These are phyloP conservation scores for Drosophila subquinaria DNA, from an alignment of 2,888 invertebrate genomes.

Conservation along the genomic window DNA sequence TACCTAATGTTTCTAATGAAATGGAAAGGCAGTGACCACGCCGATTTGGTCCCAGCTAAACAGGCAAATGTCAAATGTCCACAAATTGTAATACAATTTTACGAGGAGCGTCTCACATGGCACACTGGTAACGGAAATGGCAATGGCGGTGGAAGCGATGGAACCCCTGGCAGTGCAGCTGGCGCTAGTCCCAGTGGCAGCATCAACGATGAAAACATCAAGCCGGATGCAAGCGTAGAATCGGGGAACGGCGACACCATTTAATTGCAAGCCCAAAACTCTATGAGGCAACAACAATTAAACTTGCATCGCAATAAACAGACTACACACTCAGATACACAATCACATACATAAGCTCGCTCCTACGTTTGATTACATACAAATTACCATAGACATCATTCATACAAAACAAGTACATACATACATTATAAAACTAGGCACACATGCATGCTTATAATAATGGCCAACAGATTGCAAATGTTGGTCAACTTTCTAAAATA, in stretches of 20 bases:
- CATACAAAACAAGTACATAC: constrained; percentile 11
- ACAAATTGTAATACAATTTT: constrained; percentile 95
- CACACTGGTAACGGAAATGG: constrained; percentile 86
- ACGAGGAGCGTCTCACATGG: constrained; percentile 96
- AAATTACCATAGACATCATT: constrained; percentile 28
- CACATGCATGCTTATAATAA: constrained; percentile 24
- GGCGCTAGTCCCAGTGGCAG: constrained; percentile 64
- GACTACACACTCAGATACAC: neutral
- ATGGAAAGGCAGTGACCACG: constrained; percentile 96
- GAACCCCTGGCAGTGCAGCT: constrained; percentile 56
- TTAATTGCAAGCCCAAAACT: constrained; percentile 16
- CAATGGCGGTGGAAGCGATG: constrained; percentile 46
- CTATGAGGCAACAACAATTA: constrained; percentile 7
- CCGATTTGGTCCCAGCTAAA: constrained; percentile 94
- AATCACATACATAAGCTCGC: constrained; percentile 35
- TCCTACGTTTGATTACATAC: constrained; percentile 35
- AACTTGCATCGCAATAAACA: constrained; percentile 17
- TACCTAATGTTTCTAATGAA: constrained; percentile 97
- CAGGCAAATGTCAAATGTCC: constrained; percentile 94
- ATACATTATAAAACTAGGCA: constrained; percentile 14
- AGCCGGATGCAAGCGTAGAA: constrained; percentile 56
- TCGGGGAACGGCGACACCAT: constrained; percentile 47
- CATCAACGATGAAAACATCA: constrained; percentile 64
- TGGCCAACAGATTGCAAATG: constrained; percentile 5
- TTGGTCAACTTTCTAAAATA: constrained; percentile 28